These are phyloP conservation scores for Styela clava DNA, from an alignment of 23 tunicate genomes.

Conservation along the genomic window DNA sequence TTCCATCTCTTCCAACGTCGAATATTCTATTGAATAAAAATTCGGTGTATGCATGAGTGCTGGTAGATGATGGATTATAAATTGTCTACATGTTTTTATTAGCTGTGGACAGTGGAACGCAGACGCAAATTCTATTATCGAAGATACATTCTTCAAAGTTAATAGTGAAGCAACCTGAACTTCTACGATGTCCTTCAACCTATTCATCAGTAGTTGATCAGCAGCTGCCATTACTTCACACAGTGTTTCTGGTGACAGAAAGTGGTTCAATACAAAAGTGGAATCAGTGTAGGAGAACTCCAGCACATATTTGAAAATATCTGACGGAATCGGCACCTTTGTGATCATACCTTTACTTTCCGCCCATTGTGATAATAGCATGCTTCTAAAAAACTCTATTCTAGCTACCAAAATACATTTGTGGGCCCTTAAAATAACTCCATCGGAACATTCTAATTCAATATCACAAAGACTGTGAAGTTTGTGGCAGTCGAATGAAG, in stretches of 20 bases:
- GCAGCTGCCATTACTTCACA: slow-evolving; percentile 80
- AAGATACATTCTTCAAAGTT: slow-evolving; percentile 68
- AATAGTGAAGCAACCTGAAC: slow-evolving; percentile 66
- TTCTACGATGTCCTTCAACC: slow-evolving; percentile 71
- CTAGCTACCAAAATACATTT: slow-evolving; percentile 73
- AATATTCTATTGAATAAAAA: slow-evolving; percentile 51
- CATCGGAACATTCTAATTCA: slow-evolving; percentile 59
- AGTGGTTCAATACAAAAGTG: slow-evolving; percentile 7
- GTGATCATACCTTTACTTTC: slow-evolving; percentile 1
- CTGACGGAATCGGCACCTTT: slow-evolving; percentile 75
- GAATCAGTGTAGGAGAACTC: slow-evolving; percentile 71
- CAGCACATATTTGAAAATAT: slow-evolving; percentile 50
- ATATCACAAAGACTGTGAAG: slow-evolving; percentile 39
- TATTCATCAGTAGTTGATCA: slow-evolving; percentile 58
- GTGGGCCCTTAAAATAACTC: slow-evolving; percentile 49
- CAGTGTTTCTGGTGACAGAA: slow-evolving; percentile 35
- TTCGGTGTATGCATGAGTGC: slow-evolving; percentile 57
- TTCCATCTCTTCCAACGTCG: slow-evolving; percentile 47
- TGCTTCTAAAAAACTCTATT: slow-evolving; percentile 67
- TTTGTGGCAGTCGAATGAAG: slow-evolving; percentile 7
- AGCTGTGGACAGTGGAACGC: slow-evolving; percentile 68
- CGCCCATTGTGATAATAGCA: slow-evolving; percentile 74
- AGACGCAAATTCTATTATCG: slow-evolving; percentile 47
- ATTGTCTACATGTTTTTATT: slow-evolving; percentile 54
- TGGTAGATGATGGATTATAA: slow-evolving; percentile 54